Percentiles rank a stretch among this genome's conserved stretches.
Conservation (phyloP, 23 tunicate species). For the Halocynthia aurantium region DNA sequence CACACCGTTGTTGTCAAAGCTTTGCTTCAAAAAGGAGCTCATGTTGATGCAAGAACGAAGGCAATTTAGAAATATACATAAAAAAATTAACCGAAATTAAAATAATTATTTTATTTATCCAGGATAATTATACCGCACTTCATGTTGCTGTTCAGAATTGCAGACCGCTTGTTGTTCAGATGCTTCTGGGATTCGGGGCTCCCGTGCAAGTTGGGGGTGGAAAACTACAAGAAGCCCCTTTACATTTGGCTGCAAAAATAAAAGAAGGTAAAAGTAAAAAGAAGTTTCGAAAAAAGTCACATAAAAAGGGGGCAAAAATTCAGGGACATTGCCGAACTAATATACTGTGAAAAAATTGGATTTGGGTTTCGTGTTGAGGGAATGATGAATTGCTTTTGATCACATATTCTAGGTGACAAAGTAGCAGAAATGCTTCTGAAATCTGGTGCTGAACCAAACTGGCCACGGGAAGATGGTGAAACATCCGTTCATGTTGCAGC, state of each 20-base stretch:
- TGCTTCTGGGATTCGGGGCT: slow-evolving; percentile 84
- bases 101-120: neutral
- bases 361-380: too few relatives aligned
- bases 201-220: slow-evolving; percentile 88
- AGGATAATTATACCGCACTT: slow-evolving; percentile 79
- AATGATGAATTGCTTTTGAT: neutral
- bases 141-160: slow-evolving; percentile 84
- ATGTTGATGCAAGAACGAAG: slow-evolving; percentile 84
- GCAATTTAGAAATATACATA: slow-evolving; percentile 7
- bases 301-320: neutral
- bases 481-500: slow-evolving; percentile 93
- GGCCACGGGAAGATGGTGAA: slow-evolving; percentile 77
- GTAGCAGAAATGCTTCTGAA: slow-evolving; percentile 84
- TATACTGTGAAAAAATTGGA: too few relatives aligned
- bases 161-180: slow-evolving; percentile 69
- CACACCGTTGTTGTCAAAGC: slow-evolving; percentile 60
- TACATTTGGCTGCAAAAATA: slow-evolving; percentile 81
- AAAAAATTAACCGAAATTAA: neutral
- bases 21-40: slow-evolving; percentile 85
- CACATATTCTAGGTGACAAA: slow-evolving; percentile 41
- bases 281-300: neutral
- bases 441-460: slow-evolving; percentile 84
- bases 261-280: slow-evolving; percentile 30
- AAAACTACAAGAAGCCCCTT: slow-evolving; percentile 74
- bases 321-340: neutral